Evolutionary conservation across 2,113 vertebrate species (phyloP).

Genomic region (Hystrix brachyura): DNA sequence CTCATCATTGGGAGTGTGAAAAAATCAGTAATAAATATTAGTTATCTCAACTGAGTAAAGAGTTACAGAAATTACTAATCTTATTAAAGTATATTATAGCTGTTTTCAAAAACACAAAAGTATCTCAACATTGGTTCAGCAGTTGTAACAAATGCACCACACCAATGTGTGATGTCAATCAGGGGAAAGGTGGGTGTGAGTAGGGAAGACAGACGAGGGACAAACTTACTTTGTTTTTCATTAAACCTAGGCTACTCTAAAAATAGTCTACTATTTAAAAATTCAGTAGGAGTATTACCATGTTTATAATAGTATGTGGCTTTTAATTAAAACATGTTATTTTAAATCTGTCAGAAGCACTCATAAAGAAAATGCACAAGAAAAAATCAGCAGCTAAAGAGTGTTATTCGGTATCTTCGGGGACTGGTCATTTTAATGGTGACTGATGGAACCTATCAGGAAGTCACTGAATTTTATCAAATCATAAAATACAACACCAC

Average conservation of each 20-base stretch:
- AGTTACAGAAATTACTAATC: background rate
- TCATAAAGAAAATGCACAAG: background rate
- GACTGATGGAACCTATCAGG: background rate
- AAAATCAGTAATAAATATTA: background rate
- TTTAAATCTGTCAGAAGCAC: background rate
- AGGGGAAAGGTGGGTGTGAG: background rate
- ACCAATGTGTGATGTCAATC: background rate
- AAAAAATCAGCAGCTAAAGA: background rate
- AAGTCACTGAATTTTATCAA: slow-evolving; percentile 13
- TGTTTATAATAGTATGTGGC: background rate
- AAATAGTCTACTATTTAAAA: slow-evolving; percentile 18
- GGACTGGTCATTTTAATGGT: background rate
- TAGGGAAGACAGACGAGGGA: background rate
- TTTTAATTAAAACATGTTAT: slow-evolving; percentile 7
- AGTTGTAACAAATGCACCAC: background rate
- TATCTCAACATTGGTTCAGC: background rate
- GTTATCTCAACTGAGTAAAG: background rate
- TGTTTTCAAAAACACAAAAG: slow-evolving; percentile 30
- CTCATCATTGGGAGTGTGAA: background rate
- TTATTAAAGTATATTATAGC: background rate
- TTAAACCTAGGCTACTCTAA: slow-evolving; percentile 10
- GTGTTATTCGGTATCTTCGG: background rate
- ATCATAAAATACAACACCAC: slow-evolving; percentile 42
- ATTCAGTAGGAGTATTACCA: background rate
- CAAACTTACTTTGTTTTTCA: background rate